These are phyloP conservation scores for Lophotis ruficrista DNA, from an alignment of 2,113 vertebrate species.

Conservation along the genomic window DNA sequence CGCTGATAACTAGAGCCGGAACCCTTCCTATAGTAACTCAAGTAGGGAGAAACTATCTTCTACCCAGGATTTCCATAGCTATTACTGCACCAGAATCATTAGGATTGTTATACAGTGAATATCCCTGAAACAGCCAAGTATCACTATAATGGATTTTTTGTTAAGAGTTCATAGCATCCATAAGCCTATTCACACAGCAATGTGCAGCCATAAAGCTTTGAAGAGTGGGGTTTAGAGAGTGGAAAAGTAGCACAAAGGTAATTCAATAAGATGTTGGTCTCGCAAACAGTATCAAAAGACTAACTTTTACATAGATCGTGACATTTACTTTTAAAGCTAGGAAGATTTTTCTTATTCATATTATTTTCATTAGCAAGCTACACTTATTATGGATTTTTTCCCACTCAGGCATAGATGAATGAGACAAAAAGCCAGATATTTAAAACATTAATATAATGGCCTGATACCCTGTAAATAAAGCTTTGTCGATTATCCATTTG, in stretches of 20 bases:
- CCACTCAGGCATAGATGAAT: background rate
- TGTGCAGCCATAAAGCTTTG: slow-evolving; percentile 45
- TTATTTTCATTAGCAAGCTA: slow-evolving; percentile 53
- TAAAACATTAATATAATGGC: slow-evolving; percentile 49
- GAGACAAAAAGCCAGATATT: slow-evolving; percentile 32
- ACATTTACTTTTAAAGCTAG: slow-evolving; percentile 58
- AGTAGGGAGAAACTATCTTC: slow-evolving; percentile 31
- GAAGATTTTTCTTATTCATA: slow-evolving; percentile 46
- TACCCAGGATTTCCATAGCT: slow-evolving; percentile 48
- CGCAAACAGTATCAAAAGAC: slow-evolving; percentile 69
- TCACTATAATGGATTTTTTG: slow-evolving; percentile 63
- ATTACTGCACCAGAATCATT: slow-evolving; percentile 54
- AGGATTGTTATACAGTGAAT: slow-evolving; percentile 59
- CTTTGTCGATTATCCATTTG: slow-evolving; percentile 50
- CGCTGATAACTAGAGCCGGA: background rate
- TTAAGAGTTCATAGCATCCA: slow-evolving; percentile 53
- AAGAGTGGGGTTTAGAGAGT: slow-evolving; percentile 47
- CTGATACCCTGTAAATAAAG: slow-evolving; percentile 53
- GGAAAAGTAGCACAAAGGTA: slow-evolving; percentile 61
- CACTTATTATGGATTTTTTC: slow-evolving; percentile 24
- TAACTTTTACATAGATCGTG: slow-evolving; percentile 42
- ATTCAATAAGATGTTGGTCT: slow-evolving; percentile 62
- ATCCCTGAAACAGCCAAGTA: slow-evolving; percentile 51
- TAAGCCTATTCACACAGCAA: slow-evolving; percentile 55
- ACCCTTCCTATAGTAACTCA: slow-evolving; percentile 24